Evolutionary conservation across 1,140 invertebrate species (phyloP).

Genomic region (Drosophila grimshawi): DNA sequence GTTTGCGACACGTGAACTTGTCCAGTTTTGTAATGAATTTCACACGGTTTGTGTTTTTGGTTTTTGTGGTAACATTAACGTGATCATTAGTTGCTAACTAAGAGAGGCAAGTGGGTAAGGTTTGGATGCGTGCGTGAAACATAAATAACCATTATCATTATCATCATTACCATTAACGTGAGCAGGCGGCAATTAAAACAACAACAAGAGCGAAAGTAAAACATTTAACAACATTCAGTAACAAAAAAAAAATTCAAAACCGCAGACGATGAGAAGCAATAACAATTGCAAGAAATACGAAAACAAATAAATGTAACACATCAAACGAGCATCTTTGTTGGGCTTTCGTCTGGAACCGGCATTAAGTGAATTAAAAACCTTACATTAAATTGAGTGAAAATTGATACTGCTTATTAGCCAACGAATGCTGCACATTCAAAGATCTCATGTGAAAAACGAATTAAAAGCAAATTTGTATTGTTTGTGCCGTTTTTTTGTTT

Average conservation of each 20-base stretch:
- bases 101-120: background rate
- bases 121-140: slow-evolving; percentile 2
- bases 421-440: background rate
- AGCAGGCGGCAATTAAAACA: slow-evolving; percentile 69
- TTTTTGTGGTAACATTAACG: slow-evolving; percentile 52
- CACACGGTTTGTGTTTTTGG: slow-evolving; percentile 58
- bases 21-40: slow-evolving; percentile 47
- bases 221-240: slow-evolving; percentile 38
- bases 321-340: slow-evolving; percentile 26
- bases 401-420: slow-evolving; percentile 41
- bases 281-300: slow-evolving; percentile 48
- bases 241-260: background rate
- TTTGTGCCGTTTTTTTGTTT: background rate
- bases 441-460: slow-evolving; percentile 34
- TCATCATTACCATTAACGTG: slow-evolving; percentile 51
- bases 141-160: slow-evolving; percentile 22
- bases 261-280: slow-evolving; percentile 14
- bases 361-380: slow-evolving; percentile 6
- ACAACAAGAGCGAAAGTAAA: slow-evolving; percentile 66
- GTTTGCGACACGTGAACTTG: slow-evolving; percentile 31
- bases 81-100: slow-evolving; percentile 37
- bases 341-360: slow-evolving; percentile 47
- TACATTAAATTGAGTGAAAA: slow-evolving; percentile 64
- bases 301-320: slow-evolving; percentile 19
- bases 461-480: slow-evolving; percentile 61